phyloP scores from a whole-genome alignment of 2,888 invertebrate genomes.

The Megaustenia siamemsis region DNA sequence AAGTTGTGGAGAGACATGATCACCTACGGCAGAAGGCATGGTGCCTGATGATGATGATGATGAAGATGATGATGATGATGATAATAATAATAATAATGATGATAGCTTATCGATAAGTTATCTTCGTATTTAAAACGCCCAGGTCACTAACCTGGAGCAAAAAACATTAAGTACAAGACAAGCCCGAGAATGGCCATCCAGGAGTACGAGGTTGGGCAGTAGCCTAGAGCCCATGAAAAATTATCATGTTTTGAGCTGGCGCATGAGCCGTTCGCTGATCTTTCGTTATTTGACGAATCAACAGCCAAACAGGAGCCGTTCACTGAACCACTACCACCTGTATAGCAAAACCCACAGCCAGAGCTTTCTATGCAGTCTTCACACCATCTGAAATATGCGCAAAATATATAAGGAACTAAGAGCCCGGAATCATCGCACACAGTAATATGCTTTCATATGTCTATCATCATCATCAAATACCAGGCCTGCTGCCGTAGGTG shows the following conservation, averaged over 20 bases:
- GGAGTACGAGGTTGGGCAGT: conserved; percentile 80
- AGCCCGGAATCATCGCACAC: no score
- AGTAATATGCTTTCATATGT: no score
- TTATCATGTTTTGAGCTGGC: conserved; percentile 48
- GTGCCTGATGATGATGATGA: no score
- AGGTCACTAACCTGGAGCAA: conserved; percentile 81
- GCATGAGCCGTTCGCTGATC: conserved; percentile 67
- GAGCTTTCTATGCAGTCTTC: conserved; percentile 80
- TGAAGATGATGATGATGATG: no score
- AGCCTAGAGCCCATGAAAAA: conserved; percentile 78
- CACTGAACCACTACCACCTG: conserved; percentile 59
- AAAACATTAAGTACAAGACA: conserved; percentile 81
- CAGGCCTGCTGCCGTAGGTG: no score
- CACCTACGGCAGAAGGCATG: no score
- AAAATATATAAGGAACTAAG: no score
- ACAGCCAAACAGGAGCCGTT: conserved; percentile 79
- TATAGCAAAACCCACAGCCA: conserved; percentile 81
- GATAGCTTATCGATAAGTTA: no score
- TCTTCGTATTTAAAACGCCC: neutral
- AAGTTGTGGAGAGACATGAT: no score
- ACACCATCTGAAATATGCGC: conserved; percentile 78
- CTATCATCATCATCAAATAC: no score
- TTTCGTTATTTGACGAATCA: conserved; percentile 57
- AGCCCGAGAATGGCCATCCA: conserved; percentile 81
- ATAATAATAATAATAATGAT: no score